These are phyloP conservation scores for Ptychobarbus kaznakovi DNA, from an alignment of 2,797 vertebrate species.

Conservation along the genomic window DNA sequence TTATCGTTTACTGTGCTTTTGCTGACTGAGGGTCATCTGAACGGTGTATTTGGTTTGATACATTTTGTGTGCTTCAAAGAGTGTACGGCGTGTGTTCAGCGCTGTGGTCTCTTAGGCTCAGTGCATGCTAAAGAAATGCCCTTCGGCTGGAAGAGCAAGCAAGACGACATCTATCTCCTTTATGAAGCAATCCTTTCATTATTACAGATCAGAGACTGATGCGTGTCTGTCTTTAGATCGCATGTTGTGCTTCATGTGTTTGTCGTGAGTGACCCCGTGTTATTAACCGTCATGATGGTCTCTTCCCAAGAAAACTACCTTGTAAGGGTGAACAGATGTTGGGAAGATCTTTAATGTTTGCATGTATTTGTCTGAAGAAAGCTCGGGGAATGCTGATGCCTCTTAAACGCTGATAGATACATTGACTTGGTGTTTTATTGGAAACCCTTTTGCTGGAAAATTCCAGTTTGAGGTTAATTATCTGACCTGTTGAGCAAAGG, in stretches of 20 bases:
- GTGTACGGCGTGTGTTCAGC: neutral
- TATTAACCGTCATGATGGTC: neutral
- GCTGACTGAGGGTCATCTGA: neutral
- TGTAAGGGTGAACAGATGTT: conserved; percentile 25
- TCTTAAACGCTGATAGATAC: neutral
- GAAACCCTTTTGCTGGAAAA: neutral
- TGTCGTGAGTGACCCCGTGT: neutral
- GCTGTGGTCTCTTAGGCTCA: neutral
- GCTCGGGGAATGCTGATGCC: neutral
- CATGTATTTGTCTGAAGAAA: conserved; percentile 13
- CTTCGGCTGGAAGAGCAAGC: neutral
- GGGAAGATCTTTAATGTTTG: conserved; percentile 44
- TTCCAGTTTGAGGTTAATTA: neutral
- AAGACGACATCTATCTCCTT: neutral
- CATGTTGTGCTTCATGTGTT: neutral
- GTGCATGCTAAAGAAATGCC: conserved; percentile 4
- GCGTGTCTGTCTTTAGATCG: neutral
- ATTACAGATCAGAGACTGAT: conserved; percentile 23
- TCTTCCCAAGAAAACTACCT: neutral
- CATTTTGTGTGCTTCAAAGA: neutral
- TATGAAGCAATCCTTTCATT: neutral
- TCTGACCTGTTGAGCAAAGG: neutral
- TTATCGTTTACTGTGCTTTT: neutral
- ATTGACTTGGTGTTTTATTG: neutral
- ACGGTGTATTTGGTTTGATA: neutral